Evolutionary conservation across 1,140 invertebrate species (phyloP), one percentile per base, ranked within the genome.

Genomic region (Drosophila oshimai): DNA sequence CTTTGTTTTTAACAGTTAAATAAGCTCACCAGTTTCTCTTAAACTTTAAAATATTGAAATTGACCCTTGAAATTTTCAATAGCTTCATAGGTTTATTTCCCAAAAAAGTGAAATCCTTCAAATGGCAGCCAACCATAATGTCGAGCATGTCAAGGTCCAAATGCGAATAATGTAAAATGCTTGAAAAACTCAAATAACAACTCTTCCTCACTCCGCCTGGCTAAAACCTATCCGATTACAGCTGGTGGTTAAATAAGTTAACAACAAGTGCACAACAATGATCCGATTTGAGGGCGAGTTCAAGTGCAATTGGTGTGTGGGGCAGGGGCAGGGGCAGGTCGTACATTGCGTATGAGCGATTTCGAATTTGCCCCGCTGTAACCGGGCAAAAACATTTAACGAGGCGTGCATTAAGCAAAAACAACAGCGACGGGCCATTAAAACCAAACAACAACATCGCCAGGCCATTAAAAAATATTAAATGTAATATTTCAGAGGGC

Each of bases 341-440:
- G 68, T 70, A 86, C 80, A 53, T 86, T 86, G 80, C 80, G 80
- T 86, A 86, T 86, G 80, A 84, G 80, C 76, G 53, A 86, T 84
- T 86, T 80, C 57, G 55, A 72, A 72, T 74, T 42, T 53, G 31
- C 54, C 55, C 18, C 12, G 29, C 64, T 28, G 29, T 37, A 65
- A 34, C 54, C 54, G 31, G 18, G 55, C 58, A 57, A 80, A 80
- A 84, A 67, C 79, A 86, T 87, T 86, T 86, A 86, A 86, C 80
- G 80, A 86, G 75, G 81, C 80, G 80, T 86, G 80, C 80, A 84
- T 84, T 69, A 76, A 86, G 65, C 55, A 75, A 37, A 26, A 60
- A 46, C 31, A 61, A 33, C 33, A 72, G 46, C 31, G 9, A n/a
- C 62, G 20, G 12, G 36, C 44, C 60, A 67, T 67, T 67, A 67